Base-by-base conservation (phyloP, 2,888 invertebrate species). In the Acleris holmiana region DNA sequence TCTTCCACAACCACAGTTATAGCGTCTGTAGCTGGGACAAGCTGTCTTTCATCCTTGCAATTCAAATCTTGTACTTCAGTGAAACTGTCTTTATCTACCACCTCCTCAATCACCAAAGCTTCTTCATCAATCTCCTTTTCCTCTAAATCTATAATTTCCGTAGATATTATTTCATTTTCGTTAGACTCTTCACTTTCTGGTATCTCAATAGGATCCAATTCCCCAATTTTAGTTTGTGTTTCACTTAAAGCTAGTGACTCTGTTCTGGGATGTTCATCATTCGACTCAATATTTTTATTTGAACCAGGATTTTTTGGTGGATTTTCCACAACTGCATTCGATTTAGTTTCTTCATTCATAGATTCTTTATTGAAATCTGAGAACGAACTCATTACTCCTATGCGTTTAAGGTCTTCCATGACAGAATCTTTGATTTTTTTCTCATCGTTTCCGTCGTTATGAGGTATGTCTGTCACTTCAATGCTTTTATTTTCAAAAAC, bases 1-100 rank as follows among this genome's bases (percentile, higher is more conserved):
- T 70, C 60, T 55, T 54, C 6, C 60, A 49, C 50, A 40, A 66
- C 55, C 18, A 47, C 5, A 55, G 66, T 61, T 65, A 70, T 70
- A 35, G 60, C 66, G 35, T 62, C 54, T 53, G 29, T n/a, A 15
- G 51, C 7, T 8, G 40, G 51, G 0, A 15, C 6, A 13, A 25
- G n/a, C 2, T 18, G 17, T 7, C 23, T 23, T 35, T 53, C 18
- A 41, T 54, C 41, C 4, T 25, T 18, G 41, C 48, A 21, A 3
- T 23, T 47, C 17, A 23, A 15, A 25, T 58, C 41, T 48, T 6
- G 4, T 6, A 15, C 17, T 19, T 41, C 40, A 13, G 53, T 25
- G 15, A 47, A 53, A 17, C n/a, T 48, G n/a, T 40, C 47, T 10
- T 62, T 47, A 13, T 35, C 8, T 44, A 6, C n/a, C 44, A n/a